Conservation (phyloP, 2,113 vertebrate species). For the Hemibagrus wyckioides region DNA sequence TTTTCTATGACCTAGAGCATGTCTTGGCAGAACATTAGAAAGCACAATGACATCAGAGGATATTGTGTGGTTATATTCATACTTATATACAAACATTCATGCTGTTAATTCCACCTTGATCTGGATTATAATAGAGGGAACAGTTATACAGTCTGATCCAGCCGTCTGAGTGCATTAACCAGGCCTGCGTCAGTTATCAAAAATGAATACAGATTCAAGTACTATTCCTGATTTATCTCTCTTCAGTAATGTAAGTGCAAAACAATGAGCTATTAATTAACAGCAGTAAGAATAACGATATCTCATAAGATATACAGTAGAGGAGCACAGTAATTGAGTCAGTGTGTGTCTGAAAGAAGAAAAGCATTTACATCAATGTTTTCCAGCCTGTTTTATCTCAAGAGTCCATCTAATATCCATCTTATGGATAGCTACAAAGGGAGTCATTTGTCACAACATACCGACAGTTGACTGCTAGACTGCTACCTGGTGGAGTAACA, state of each 20-base stretch:
- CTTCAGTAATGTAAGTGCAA: not conserved
- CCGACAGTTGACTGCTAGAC: not conserved
- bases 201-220: not conserved
- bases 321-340: not conserved
- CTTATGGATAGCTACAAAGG: not conserved
- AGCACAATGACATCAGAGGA: not conserved
- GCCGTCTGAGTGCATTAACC: not conserved
- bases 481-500: not conserved
- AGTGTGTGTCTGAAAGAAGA: not conserved
- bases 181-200: not conserved
- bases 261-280: not conserved
- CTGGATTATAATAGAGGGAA: not conserved
- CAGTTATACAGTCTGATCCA: not conserved
- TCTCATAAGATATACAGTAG: not conserved
- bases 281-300: not conserved
- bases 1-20: not conserved
- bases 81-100: not conserved
- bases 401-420: not conserved
- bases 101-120: not conserved
- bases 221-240: not conserved
- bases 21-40: not conserved
- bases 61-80: not conserved
- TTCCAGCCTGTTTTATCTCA: not conserved
- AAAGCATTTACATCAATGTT: not conserved
- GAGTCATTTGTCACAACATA: not conserved